Conservation (phyloP, 2,797 vertebrate species). For the Syngnathus rostellatus region DNA sequence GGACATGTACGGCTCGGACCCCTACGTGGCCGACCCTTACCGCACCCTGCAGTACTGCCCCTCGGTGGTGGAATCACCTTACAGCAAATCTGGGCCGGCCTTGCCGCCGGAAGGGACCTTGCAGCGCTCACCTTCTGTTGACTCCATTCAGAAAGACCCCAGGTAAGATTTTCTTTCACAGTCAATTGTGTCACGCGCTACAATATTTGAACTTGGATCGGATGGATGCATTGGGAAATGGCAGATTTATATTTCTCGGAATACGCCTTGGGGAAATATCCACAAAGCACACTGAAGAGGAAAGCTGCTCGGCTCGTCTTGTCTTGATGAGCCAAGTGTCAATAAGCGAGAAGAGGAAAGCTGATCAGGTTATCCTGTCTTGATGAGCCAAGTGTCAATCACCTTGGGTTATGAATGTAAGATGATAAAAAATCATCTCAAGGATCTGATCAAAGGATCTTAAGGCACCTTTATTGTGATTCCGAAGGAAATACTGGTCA, state of each 20-base stretch:
- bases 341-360: neutral
- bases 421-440: too few relatives aligned
- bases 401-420: neutral
- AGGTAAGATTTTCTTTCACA: slow-evolving; percentile 72
- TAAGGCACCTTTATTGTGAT: too few relatives aligned
- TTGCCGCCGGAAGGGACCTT: slow-evolving; percentile 92
- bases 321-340: neutral
- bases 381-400: neutral
- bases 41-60: slow-evolving; percentile 98
- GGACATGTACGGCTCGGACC: slow-evolving; percentile 62
- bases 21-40: slow-evolving; percentile 82
- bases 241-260: neutral
- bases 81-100: slow-evolving; percentile 98
- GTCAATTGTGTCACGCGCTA: neutral
- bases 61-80: slow-evolving; percentile 94
- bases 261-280: neutral
- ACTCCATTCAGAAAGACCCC: slow-evolving; percentile 99
- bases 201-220: neutral
- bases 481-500: too few relatives aligned
- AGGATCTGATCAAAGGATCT: too few relatives aligned
- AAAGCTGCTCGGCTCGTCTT: neutral
- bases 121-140: slow-evolving; percentile 95
- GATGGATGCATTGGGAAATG: neutral
- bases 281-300: neutral
- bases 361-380: too few relatives aligned